Percentiles rank a stretch among this genome's conserved stretches.
Conservation (phyloP, 1,140 invertebrate genomes). For the Macrotrachela quadricornifera region DNA sequence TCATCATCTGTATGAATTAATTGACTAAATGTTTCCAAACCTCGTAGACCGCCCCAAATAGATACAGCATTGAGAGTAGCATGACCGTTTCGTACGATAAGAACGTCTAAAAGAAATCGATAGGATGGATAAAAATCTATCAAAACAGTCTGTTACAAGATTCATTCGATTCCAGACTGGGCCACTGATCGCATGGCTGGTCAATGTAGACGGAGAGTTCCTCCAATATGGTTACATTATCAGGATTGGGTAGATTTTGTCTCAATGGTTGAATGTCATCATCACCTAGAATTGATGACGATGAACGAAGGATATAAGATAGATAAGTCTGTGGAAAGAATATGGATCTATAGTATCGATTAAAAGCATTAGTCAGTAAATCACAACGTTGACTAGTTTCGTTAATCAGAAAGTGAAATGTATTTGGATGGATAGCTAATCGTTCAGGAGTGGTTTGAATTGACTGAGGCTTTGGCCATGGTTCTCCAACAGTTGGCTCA, state of each 20-base stretch:
- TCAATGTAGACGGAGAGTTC: conserved; percentile 6
- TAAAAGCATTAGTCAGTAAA: not conserved
- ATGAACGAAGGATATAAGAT: not conserved
- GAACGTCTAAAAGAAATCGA: too few species aligned
- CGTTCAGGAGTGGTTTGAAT: too few species aligned
- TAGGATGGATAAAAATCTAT: not conserved
- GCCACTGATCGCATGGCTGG: conserved; percentile 11
- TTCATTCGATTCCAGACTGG: conserved; percentile 16
- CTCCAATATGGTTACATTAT: not conserved
- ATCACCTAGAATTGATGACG: not conserved
- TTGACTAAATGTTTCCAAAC: conserved; percentile 56
- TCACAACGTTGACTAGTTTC: conserved; percentile 4
- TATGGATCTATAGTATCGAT: conserved; percentile 2
- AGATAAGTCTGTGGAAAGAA: not conserved
- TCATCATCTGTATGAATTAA: conserved; percentile 30
- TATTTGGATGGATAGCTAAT: too few species aligned
- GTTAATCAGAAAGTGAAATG: too few species aligned
- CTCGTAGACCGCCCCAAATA: conserved; percentile 54
- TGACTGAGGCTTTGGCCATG: too few species aligned
- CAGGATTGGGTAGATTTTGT: not conserved
- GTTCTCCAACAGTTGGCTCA: not conserved
- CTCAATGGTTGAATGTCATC: not conserved
- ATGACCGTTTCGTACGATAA: not conserved
- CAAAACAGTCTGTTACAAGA: conserved; percentile 14
- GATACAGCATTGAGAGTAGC: conserved; percentile 11